Conservation (phyloP, 2,797 vertebrate species). For the Eupleurogrammus muticus region DNA sequence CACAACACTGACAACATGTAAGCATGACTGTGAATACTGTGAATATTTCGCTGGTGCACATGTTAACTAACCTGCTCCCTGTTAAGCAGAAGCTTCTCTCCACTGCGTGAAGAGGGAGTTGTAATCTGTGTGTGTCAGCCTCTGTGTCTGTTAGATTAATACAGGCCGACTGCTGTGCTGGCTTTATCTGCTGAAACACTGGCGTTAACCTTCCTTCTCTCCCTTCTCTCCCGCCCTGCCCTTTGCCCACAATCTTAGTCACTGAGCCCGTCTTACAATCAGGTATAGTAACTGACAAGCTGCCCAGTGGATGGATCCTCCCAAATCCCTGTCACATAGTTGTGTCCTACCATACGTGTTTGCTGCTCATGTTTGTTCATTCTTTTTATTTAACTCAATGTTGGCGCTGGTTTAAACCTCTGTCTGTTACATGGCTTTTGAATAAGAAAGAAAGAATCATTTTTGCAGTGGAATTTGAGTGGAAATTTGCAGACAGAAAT, state of each 20-base stretch:
- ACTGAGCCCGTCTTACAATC: conserved; percentile 99
- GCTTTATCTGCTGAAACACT: conserved; percentile 71
- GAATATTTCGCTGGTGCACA: neutral
- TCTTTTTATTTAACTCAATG: conserved; percentile 24
- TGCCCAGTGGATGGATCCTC: conserved; percentile 51
- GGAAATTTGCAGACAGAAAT: conserved; percentile 33
- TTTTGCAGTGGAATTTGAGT: conserved; percentile 3
- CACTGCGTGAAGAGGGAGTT: conserved; percentile 29
- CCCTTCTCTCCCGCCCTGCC: conserved; percentile 78
- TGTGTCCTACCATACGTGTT: conserved; percentile 47
- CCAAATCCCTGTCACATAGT: conserved; percentile 38
- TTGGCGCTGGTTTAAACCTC: conserved; percentile 63
- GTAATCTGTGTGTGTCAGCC: conserved; percentile 58
- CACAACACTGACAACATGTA: neutral
- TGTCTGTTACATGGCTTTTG: conserved; percentile 35
- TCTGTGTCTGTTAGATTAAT: conserved; percentile 64
- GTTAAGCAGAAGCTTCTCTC: conserved; percentile 22
- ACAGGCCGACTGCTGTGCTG: conserved; percentile 60
- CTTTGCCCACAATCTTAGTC: conserved; percentile 90
- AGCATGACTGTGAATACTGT: neutral
- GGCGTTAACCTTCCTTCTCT: conserved; percentile 80
- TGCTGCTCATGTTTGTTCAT: conserved; percentile 43
- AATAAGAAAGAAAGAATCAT: neutral
- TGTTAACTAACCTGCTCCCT: neutral
- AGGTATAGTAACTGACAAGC: conserved; percentile 91